phyloP scores from a whole-genome alignment of 1,140 invertebrate genomes.

The Rhizoglyphus robini region DNA sequence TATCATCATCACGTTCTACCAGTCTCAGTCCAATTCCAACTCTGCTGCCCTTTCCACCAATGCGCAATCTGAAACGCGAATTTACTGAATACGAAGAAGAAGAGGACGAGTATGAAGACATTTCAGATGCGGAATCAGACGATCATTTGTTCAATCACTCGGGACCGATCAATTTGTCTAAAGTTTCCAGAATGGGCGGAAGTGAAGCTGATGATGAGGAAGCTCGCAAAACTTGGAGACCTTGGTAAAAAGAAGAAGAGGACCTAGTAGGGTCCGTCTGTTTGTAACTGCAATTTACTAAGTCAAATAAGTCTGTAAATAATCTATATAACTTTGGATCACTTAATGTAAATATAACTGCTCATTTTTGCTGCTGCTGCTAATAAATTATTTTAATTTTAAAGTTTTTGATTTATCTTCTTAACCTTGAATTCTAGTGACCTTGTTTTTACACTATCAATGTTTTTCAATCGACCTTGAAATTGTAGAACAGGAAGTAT shows the following conservation, averaged over 20 bases:
- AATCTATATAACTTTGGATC: no score
- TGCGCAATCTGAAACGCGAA: background rate
- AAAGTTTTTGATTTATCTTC: background rate
- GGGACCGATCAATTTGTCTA: background rate
- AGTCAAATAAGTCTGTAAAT: background rate
- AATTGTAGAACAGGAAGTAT: no score
- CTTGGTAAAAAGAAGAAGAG: background rate
- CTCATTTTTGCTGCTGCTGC: no score
- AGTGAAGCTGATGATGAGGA: background rate
- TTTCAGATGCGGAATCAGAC: background rate
- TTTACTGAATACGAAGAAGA: background rate
- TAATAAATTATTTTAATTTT: background rate
- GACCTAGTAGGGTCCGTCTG: background rate
- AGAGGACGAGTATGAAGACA: background rate
- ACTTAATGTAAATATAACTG: no score
- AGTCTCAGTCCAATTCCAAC: background rate
- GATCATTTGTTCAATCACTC: background rate
- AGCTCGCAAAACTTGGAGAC: background rate
- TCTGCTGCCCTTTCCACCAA: background rate
- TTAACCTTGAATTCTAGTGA: background rate
- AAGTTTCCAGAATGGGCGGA: background rate
- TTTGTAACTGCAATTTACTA: background rate
- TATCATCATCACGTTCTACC: background rate
- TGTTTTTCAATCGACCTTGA: no score
- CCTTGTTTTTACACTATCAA: no score